Evolutionary conservation across 2,797 vertebrate genomes (phyloP), one percentile per base, ranked within the genome.

Genomic region (Mus minutoides): DNA sequence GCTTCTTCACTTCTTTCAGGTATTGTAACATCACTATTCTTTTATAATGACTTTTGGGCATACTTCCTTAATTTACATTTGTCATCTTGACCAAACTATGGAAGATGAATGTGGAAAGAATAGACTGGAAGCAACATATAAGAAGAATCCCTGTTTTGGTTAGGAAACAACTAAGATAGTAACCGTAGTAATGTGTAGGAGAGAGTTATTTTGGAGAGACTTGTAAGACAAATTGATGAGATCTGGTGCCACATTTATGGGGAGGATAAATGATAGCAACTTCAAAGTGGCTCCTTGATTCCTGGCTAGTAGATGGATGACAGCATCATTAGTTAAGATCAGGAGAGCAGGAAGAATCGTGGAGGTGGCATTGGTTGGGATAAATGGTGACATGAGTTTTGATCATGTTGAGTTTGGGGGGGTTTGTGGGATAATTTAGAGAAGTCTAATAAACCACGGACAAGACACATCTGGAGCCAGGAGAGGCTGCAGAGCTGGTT

Each of bases 221-320:
- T 64, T 89, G 29, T 87, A 76, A 94, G 71, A 87, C 19, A 60
- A 92, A 71, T 94, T 62, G 67, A 69, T 21, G 88, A 76, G 85
- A 69, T 10, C 52, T 26, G 17, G 75, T 52, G 88, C 86, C n/a
- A 37, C 24, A 71, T 64, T 96, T 83, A 46, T 16, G 16, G 80
- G 60, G 93, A 96, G 91, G 40, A 29, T 52, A 96, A 97, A 64
- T 88, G 73, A 80, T 6, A 86, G 37, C n/a, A 83, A 94, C 86
- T 34, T n/a, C 60, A 24, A 64, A 82, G 29, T 67, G 43, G 85
- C 4, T 78, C 34, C 26, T n/a, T 67, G 3, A 73, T 93, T 78
- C 16, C 64, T 92, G 73, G 34, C 16, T 54, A 22, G 37, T 60
- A 91, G 92, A 88, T 75, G 89, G 92, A 88, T 75, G 88, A 58